Base-by-base conservation (phyloP, 2,888 invertebrate genomes). In the Dryadula phaetusa region DNA sequence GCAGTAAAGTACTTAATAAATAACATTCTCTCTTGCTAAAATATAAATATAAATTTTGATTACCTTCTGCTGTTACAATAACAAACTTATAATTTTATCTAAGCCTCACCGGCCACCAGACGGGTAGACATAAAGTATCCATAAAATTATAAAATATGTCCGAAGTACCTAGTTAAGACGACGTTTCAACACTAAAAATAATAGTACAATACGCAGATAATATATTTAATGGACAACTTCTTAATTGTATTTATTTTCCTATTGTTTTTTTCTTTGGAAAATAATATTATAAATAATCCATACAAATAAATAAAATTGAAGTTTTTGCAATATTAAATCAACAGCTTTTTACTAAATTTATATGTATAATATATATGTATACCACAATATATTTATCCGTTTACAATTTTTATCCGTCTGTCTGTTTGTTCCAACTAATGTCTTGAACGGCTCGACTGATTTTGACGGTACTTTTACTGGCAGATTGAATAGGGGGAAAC, bases 91-190 rank as follows among this genome's bases (percentile, higher is more conserved):
- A 20, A 37, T 54, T 65, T 62, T 67, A 58, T 25, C 10, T 56
- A 18, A 62, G 32, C 56, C 14, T 34, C 22, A 49, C 49, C 16
- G 40, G n/a, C n/a, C n/a, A n/a, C n/a, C n/a, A 47, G 47, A 53
- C 62, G 42, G 53, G 62, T 60, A 62, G 40, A 49, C 28, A 63
- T 62, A 62, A 28, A 62, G 44, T 49, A 28, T 22, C 46, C 64
- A 58, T 70, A 58, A 64, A 64, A 25, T 64, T 47, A 32, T 12
- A 25, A 42, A 54, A 37, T 7, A 20, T 20, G 20, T 54, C 3
- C 12, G 37, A 54, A 37, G 54, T 54, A n/a, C n/a, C n/a, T n/a
- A n/a, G n/a, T n/a, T n/a, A n/a, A 3, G 22, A 37, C 12, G 20
- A 20, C 8, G 20, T 34, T 20, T 20, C 34, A 54, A 12, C 34